These are phyloP conservation scores for Heliothis subflexa DNA, from an alignment of 1,140 invertebrate genomes.

Conservation along the genomic window DNA sequence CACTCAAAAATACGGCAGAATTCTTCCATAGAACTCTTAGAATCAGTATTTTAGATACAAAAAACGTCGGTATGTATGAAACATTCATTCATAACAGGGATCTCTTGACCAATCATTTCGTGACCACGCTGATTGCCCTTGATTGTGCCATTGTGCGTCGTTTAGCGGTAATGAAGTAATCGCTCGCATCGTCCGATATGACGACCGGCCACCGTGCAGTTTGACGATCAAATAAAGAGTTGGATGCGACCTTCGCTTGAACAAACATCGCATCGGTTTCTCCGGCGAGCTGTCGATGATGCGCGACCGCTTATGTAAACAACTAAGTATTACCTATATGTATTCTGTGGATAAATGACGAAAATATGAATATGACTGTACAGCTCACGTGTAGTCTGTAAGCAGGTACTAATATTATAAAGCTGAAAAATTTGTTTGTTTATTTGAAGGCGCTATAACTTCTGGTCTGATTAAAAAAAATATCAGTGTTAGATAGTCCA, in stretches of 20 bases:
- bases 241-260: not conserved
- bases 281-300: not conserved
- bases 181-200: slow-evolving; percentile 31
- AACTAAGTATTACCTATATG: not conserved
- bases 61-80: not conserved
- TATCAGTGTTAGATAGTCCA: too few relatives aligned
- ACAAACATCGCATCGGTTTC: slow-evolving; percentile 13
- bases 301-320: slow-evolving; percentile 19
- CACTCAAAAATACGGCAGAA: too few relatives aligned
- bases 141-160: slow-evolving; percentile 59
- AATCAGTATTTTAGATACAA: too few relatives aligned
- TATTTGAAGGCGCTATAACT: too few relatives aligned
- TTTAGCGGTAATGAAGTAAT: slow-evolving; percentile 55
- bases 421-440: too few relatives aligned
- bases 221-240: slow-evolving; percentile 19
- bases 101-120: slow-evolving; percentile 35
- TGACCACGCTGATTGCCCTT: slow-evolving; percentile 55
- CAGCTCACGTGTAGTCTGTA: too few relatives aligned
- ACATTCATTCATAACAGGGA: slow-evolving; percentile 13
- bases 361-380: not conserved
- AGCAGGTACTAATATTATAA: too few relatives aligned
- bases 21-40: too few relatives aligned
- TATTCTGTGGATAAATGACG: not conserved
- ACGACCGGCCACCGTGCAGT: not conserved
- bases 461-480: too few relatives aligned